Base-by-base conservation (phyloP, 2,113 vertebrate species). In the Eonycteris spelaea region DNA sequence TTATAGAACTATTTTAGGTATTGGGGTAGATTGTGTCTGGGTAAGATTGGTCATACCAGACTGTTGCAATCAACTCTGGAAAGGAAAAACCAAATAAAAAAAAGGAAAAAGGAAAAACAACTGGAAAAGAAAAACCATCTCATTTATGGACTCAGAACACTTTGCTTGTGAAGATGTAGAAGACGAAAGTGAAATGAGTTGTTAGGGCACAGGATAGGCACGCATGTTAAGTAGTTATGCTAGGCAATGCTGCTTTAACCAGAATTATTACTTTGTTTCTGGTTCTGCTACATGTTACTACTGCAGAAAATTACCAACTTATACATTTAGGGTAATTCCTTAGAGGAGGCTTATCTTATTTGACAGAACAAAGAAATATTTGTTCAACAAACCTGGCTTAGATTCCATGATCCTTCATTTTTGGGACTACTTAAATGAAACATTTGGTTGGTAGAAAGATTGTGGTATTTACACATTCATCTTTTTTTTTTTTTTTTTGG, bases 391-490 rank as follows among this genome's bases (percentile, higher is more conserved):
- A 85, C 18, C 57, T 57, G 82, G 28, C 74, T 96, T 87, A 19
- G 11, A 65, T 55, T 87, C 14, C 5, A 18, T 9, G 35, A n/a
- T 68, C 35, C 15, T 30, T 86, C 22, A 57, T 51, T 45, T 19
- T 1, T 61, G 65, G 0, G 3, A 48, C 6, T 91, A 73, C 48
- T 83, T 68, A 83, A 88, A 86, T 75, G 53, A 94, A 94, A 53
- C 19, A 92, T 68, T 75, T 86, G 19, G 1, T 83, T 35, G 7
- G 77, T 71, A 35, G 51, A 33, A 21, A 84, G 22, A 73, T 18
- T 88, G 6, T 88, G n/a, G 16, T 71, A 80, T 92, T 96, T 94
- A 35, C 30, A 90, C 14, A 91, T 68, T n/a, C 22, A 53, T 73
- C 1, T 45, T 45, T 45, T 13, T 45, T 45, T 74, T 53, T 55